A percentile compares a stretch with the other conserved stretches of the same genome.
phyloP scores from a whole-genome alignment of 35 echinoderm and acorn worm species.

The Nesometra sesokonis region DNA sequence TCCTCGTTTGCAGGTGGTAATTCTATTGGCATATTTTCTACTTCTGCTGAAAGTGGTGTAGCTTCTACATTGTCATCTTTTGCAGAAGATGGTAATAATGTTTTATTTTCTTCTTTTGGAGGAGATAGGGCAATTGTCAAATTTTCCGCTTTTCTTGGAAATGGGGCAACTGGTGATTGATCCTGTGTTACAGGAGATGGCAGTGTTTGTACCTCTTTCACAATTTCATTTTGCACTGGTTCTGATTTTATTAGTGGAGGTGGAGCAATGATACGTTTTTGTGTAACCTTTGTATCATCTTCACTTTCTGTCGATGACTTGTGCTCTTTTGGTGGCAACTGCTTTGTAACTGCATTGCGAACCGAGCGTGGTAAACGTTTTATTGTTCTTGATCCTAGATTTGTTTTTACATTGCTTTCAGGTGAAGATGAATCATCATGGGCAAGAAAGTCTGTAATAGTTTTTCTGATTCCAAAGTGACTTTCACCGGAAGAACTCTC shows the following conservation, averaged over 20 bases:
- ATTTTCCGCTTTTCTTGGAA: background rate
- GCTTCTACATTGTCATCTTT: too few relatives aligned
- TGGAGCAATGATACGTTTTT: background rate
- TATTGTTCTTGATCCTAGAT: background rate
- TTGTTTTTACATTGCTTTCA: background rate
- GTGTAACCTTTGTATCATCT: background rate
- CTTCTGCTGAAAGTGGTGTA: too few relatives aligned
- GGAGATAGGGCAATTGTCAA: background rate
- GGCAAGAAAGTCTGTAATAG: background rate
- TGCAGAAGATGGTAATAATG: background rate
- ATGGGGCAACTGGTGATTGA: background rate
- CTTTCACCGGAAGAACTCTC: background rate
- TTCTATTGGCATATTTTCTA: background rate
- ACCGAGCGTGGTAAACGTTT: background rate
- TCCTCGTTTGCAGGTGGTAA: background rate
- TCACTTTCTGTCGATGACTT: background rate
- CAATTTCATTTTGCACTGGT: background rate
- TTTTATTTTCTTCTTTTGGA: background rate
- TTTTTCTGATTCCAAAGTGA: background rate
- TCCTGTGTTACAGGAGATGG: background rate
- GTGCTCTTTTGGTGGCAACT: background rate
- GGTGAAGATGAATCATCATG: background rate
- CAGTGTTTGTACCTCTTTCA: background rate
- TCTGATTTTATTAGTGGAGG: background rate
- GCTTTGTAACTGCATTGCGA: background rate